A percentile compares a stretch with the other conserved stretches of the same genome.
These are phyloP conservation scores for Tetanocera ferruginea DNA, from an alignment of 2,888 invertebrate species.

Conservation along the genomic window DNA sequence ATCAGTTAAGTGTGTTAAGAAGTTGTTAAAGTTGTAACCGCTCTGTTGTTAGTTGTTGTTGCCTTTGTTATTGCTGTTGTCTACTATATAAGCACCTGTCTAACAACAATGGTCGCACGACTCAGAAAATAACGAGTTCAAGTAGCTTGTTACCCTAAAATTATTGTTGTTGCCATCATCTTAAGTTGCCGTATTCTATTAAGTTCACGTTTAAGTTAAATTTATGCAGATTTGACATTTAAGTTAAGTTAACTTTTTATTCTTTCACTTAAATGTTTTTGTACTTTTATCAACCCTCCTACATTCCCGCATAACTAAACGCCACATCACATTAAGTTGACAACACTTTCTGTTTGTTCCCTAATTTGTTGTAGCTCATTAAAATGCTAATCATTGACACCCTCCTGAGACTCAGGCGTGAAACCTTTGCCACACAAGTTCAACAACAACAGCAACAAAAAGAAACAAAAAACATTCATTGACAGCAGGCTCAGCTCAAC, in stretches of 20 bases:
- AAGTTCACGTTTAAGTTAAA: no score
- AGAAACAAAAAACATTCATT: neutral
- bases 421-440: neutral
- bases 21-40: neutral
- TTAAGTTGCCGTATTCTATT: no score
- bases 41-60: conserved; percentile 1
- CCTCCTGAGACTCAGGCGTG: neutral
- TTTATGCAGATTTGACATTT: no score
- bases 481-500: no score
- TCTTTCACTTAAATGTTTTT: no score
- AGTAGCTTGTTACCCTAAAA: neutral
- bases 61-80: neutral
- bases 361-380: conserved; percentile 30
- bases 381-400: conserved; percentile 36
- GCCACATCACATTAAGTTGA: no score
- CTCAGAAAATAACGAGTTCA: conserved; percentile 3
- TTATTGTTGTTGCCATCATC: no score
- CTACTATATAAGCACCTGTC: neutral
- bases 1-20: no score
- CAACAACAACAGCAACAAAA: conserved; percentile 10
- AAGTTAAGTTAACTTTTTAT: no score
- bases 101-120: neutral
- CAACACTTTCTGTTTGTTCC: conserved; percentile 3
- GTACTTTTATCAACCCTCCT: no score
- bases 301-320: no score